Evolutionary conservation across 2,113 vertebrate genomes (phyloP).

Genomic region (Tetrax tetrax): DNA sequence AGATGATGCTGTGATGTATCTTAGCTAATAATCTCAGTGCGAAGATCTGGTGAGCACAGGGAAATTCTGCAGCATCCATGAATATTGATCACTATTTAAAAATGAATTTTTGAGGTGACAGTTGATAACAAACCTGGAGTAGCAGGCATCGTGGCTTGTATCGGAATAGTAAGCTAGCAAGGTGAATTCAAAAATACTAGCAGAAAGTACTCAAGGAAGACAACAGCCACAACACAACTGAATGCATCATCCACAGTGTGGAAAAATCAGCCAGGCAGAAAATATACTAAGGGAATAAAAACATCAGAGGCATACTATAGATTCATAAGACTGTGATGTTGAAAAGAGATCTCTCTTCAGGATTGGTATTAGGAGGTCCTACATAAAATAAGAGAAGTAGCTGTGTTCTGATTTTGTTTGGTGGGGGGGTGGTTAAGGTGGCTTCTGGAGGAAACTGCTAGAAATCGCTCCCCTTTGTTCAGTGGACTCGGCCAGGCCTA

Average conservation of each 20-base stretch:
- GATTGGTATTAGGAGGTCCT: background rate
- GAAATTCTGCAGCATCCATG: background rate
- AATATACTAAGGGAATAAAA: background rate
- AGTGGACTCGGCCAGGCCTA: no score
- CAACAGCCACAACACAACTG: background rate
- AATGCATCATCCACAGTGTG: background rate
- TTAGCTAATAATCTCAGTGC: background rate
- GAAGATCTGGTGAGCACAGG: background rate
- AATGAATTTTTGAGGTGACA: background rate
- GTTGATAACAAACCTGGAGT: background rate
- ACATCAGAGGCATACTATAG: background rate
- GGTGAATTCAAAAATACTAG: background rate
- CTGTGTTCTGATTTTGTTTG: no score
- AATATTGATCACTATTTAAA: background rate
- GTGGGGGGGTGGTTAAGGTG: no score
- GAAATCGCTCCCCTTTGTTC: no score
- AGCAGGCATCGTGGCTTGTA: no score
- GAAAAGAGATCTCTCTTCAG: background rate
- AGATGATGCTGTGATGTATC: background rate
- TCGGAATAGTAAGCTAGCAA: no score
- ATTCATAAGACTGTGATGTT: background rate
- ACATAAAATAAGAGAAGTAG: background rate
- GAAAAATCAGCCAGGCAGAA: background rate
- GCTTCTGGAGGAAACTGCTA: no score
- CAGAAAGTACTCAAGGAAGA: background rate